phyloP scores from a whole-genome alignment of 1,140 invertebrate species.

The Schmidtea mediterranea region DNA sequence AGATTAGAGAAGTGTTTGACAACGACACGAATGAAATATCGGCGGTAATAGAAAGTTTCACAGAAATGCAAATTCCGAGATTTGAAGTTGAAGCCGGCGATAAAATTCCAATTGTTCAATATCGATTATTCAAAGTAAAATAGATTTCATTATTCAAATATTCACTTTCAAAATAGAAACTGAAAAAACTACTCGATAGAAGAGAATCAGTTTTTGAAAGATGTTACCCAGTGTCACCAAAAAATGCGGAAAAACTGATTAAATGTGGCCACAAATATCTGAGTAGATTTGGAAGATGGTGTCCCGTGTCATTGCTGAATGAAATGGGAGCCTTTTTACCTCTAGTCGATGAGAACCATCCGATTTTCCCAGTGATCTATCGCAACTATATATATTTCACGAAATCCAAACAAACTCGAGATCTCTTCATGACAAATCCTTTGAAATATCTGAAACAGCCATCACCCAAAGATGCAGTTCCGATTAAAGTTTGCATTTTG shows the following conservation, averaged over 20 bases:
- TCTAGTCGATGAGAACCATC: constrained; percentile 17
- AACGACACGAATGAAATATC: constrained; percentile 18
- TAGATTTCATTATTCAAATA: constrained; percentile 15
- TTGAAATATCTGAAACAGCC: constrained; percentile 19
- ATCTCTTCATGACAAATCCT: constrained; percentile 20
- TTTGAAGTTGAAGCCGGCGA: constrained; percentile 17
- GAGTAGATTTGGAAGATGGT: constrained; percentile 26
- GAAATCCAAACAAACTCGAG: constrained; percentile 13
- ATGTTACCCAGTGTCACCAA: constrained; percentile 20
- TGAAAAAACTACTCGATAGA: constrained; percentile 12
- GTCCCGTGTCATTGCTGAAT: constrained; percentile 21
- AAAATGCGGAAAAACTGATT: constrained; percentile 18
- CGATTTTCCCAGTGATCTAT: constrained; percentile 20
- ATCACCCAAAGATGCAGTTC: constrained; percentile 23
- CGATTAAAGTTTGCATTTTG: constrained; percentile 21
- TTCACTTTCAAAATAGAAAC: constrained; percentile 16
- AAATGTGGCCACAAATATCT: constrained; percentile 23
- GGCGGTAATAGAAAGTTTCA: constrained; percentile 17
- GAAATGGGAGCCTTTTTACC: constrained; percentile 23
- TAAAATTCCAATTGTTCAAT: constrained; percentile 23
- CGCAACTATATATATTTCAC: constrained; percentile 23
- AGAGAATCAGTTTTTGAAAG: constrained; percentile 18
- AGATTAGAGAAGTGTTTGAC: constrained; percentile 23
- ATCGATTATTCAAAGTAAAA: constrained; percentile 7
- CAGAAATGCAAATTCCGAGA: constrained; percentile 18